Evolutionary conservation across 2,113 vertebrate genomes (phyloP).

Genomic region (Tetraodon nigroviridis): DNA sequence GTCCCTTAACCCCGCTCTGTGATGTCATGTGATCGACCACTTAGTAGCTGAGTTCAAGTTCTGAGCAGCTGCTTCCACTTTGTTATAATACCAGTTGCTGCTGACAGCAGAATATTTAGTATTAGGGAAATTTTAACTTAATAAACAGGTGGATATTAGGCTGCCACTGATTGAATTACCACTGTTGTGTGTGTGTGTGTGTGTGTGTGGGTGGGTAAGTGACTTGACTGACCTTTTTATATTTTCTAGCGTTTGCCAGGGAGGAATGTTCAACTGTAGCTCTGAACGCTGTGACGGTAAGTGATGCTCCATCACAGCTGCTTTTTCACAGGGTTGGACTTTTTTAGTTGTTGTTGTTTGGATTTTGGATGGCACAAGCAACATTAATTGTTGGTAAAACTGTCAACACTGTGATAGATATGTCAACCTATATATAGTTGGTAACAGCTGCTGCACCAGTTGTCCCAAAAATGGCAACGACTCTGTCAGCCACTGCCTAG

Average conservation of each 20-base stretch:
- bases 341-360: no score
- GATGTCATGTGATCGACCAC: no score
- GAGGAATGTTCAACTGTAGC: conserved; percentile 77
- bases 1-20: no score
- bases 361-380: not conserved
- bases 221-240: not conserved
- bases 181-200: no score
- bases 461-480: conserved; percentile 32
- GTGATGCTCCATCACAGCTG: conserved; percentile 34
- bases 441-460: conserved; percentile 41
- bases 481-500: conserved; percentile 8
- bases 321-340: not conserved
- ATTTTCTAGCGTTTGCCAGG: conserved; percentile 69
- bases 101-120: no score
- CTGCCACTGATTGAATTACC: no score
- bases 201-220: no score
- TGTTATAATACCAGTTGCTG: no score
- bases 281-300: conserved; percentile 75
- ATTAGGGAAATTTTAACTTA: no score
- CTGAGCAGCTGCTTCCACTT: no score
- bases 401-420: conserved; percentile 9
- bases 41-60: no score
- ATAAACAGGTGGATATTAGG: no score
- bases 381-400: conserved; percentile 12
- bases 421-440: conserved; percentile 27